Percentiles rank a stretch among this genome's conserved stretches.
Evolutionary conservation across 1,140 invertebrate species (phyloP).

Genomic region (Lepidostoma basale): DNA sequence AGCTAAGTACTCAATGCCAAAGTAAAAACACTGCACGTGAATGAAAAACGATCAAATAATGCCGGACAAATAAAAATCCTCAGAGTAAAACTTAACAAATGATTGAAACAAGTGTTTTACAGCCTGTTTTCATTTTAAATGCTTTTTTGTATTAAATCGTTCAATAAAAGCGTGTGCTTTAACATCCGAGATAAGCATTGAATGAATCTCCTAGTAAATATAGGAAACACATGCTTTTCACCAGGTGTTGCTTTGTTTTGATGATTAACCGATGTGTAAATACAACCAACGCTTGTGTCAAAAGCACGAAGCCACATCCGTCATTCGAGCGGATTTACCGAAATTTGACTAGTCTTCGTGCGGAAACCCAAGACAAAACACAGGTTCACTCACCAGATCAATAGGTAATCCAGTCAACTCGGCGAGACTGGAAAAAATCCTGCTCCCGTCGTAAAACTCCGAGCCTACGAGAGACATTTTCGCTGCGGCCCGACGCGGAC

Average conservation of each 20-base stretch:
- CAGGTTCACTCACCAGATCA: slow-evolving; percentile 63
- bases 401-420: slow-evolving; percentile 64
- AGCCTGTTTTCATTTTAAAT: no score
- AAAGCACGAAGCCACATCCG: slow-evolving; percentile 14
- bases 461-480: slow-evolving; percentile 47
- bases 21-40: no score
- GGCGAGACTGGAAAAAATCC: slow-evolving; percentile 64
- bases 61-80: no score
- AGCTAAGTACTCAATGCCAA: no score
- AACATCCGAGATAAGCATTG: no score
- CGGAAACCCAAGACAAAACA: not conserved
- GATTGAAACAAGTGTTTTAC: no score
- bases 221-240: not conserved
- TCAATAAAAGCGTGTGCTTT: no score
- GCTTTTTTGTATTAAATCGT: no score
- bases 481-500: not conserved
- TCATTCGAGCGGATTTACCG: slow-evolving; percentile 5
- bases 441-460: slow-evolving; percentile 64
- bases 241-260: slow-evolving; percentile 7
- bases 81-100: no score
- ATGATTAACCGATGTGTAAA: slow-evolving; percentile 6
- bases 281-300: slow-evolving; percentile 16
- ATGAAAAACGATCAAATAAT: no score
- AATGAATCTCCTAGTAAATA: no score
- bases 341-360: not conserved